Evolutionary conservation across 2,888 invertebrate species (phyloP).

Genomic region (Phyllotreta cruciferae): DNA sequence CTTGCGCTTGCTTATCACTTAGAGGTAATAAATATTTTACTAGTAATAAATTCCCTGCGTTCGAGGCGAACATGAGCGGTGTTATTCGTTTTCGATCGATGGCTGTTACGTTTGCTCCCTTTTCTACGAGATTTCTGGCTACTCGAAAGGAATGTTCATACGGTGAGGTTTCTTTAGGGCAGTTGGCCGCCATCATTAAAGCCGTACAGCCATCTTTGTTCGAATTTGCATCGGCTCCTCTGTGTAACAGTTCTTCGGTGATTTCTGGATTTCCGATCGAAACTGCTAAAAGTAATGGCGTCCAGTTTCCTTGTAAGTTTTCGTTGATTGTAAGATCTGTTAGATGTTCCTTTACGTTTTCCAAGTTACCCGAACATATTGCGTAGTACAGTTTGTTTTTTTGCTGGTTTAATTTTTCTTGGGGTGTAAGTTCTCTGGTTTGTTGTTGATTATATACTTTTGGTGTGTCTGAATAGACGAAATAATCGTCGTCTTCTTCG

Average conservation of each 20-base stretch:
- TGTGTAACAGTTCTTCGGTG: slow-evolving; percentile 62
- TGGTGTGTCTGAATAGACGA: slow-evolving; percentile 27
- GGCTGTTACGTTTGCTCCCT: slow-evolving; percentile 64
- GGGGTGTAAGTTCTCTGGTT: slow-evolving; percentile 33
- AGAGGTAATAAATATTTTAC: slow-evolving; percentile 65
- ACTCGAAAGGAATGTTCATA: slow-evolving; percentile 60
- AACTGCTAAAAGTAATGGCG: slow-evolving; percentile 67
- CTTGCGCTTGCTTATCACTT: slow-evolving; percentile 65
- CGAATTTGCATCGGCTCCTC: slow-evolving; percentile 67
- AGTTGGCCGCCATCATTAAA: slow-evolving; percentile 70
- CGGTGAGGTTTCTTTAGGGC: slow-evolving; percentile 59
- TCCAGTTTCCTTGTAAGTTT: slow-evolving; percentile 66
- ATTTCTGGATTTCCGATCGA: slow-evolving; percentile 65
- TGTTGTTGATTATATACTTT: slow-evolving; percentile 18
- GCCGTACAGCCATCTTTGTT: slow-evolving; percentile 66
- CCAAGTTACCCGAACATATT: slow-evolving; percentile 40
- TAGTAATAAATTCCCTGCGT: slow-evolving; percentile 61
- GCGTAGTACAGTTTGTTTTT: slow-evolving; percentile 40
- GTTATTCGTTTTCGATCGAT: slow-evolving; percentile 68
- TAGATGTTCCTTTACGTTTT: slow-evolving; percentile 39
- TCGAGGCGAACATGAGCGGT: slow-evolving; percentile 69
- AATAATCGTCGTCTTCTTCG: slow-evolving; percentile 27
- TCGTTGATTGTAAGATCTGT: slow-evolving; percentile 59
- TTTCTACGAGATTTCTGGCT: slow-evolving; percentile 61
- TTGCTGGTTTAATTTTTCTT: slow-evolving; percentile 34